Base-by-base conservation (phyloP, 2,888 invertebrate species). In the Thymelicus sylvestris region DNA sequence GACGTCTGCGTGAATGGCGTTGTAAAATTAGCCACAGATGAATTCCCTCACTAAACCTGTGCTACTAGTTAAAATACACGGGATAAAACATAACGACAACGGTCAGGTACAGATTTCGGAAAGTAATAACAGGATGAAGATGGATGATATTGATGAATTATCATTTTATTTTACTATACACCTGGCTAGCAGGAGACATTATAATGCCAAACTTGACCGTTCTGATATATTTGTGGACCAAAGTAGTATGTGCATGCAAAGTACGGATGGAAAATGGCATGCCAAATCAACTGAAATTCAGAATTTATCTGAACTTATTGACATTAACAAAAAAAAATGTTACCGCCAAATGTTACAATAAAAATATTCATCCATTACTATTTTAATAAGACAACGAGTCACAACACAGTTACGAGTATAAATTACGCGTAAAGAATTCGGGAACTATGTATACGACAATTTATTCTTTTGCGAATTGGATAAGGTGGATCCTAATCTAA, bases 181-280 rank as follows among this genome's bases (percentile, higher is more conserved):
- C 62, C 68, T 68, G 63, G 15, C 39, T 44, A 63, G 68, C 72
- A 74, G 77, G 77, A 82, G 79, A 81, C 81, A 78, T 78, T 83
- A 84, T 84, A 80, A 82, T 85, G 83, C 85, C 86, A 87, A 89
- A 85, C 82, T 86, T 85, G 82, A 79, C 79, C 79, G 88, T 90
- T 87, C 87, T 83, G 81, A 76, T 80, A 77, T 86, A 88, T 86
- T 88, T 85, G 81, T 80, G 81, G 85, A 84, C 78, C 50, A 77
- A 62, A 48, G 41, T 6, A 62, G 77, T 84, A 52, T 12, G 81
- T 80, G 24, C 19, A 62, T 47, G 6, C 7, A 5, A 62, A 12
- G 7, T 3, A 0, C 39, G 13, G 24, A 19, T 6, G 24, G 44
- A 47, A 39, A 47, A 24, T 47, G 12, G 7, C 19, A 62, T 13